Conservation (phyloP, 1,140 invertebrate species). For the Thalassaphorura encarpata region DNA sequence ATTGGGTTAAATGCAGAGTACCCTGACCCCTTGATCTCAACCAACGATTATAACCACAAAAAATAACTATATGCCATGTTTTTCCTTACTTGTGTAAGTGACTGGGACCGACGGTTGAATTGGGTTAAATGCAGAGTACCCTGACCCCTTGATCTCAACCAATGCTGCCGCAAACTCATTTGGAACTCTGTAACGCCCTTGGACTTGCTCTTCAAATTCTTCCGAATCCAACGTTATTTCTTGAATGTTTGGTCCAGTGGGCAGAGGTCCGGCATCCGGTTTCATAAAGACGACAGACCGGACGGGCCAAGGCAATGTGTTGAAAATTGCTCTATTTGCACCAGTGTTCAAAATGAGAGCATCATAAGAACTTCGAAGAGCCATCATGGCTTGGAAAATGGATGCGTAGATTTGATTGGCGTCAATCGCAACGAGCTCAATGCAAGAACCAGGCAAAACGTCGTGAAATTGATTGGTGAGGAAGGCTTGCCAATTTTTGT, state of each 20-base stretch:
- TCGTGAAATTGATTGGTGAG: conserved; percentile 50
- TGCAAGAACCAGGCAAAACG: conserved; percentile 48
- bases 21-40: conserved; percentile 14
- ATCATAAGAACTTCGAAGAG: conserved; percentile 15
- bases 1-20: conserved; percentile 15
- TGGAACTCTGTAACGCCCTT: conserved; percentile 26
- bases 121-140: conserved; percentile 15
- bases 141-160: conserved; percentile 15
- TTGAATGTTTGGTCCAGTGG: conserved; percentile 24
- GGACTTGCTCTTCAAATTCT: conserved; percentile 13
- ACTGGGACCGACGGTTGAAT: conserved; percentile 14
- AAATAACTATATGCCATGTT: no score
- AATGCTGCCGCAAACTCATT: conserved; percentile 20
- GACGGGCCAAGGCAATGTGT: conserved; percentile 20
- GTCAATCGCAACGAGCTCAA: conserved; percentile 34
- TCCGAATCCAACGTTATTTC: conserved; percentile 3
- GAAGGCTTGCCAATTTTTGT: conserved; percentile 42
- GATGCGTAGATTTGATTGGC: conserved; percentile 24
- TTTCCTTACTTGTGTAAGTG: conserved; percentile 23
- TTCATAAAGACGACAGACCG: conserved; percentile 20
- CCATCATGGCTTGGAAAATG: conserved; percentile 12
- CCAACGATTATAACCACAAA: no score
- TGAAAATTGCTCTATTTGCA: conserved; percentile 12
- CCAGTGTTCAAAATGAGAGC: neutral
- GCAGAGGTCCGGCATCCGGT: conserved; percentile 14